Percentiles rank a stretch among this genome's conserved stretches.
phyloP scores from a whole-genome alignment of 2,113 vertebrate genomes.

The Eurypyga helias region DNA sequence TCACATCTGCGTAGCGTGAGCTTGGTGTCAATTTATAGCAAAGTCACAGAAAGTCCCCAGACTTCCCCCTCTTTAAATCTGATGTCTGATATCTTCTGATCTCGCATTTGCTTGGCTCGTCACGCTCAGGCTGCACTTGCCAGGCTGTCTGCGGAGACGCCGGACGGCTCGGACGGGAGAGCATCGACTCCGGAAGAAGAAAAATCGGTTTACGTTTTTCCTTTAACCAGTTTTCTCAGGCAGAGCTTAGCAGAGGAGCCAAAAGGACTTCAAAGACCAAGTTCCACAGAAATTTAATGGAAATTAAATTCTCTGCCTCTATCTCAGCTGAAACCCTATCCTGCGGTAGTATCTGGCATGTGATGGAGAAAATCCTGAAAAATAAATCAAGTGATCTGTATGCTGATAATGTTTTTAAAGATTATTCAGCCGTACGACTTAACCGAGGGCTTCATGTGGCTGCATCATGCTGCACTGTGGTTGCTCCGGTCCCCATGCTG shows the following conservation, averaged over 20 bases:
- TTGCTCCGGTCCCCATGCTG: rapidly evolving
- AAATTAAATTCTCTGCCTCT: not conserved
- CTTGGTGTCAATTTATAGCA: not conserved
- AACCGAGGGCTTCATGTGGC: not conserved
- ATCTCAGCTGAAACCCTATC: not conserved
- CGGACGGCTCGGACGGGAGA: rapidly evolving
- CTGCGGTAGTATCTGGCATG: not conserved
- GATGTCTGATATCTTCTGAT: not conserved
- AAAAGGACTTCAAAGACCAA: not conserved
- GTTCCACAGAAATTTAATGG: not conserved
- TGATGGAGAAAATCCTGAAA: not conserved
- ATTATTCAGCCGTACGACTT: not conserved
- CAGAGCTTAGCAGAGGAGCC: not conserved
- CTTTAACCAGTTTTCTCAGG: not conserved
- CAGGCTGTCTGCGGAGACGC: rapidly evolving
- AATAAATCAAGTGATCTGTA: not conserved
- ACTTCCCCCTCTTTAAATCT: not conserved
- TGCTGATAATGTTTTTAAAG: not conserved
- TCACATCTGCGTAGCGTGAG: not conserved
- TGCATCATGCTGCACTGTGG: not conserved
- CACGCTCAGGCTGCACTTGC: not conserved
- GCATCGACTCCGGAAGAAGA: not conserved
- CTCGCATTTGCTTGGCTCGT: not conserved
- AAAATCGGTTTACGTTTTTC: not conserved
- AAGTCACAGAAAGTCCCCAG: slow-evolving; percentile 25